Conservation (phyloP, 2,888 invertebrate species). For the Hypolimnas misippus region DNA sequence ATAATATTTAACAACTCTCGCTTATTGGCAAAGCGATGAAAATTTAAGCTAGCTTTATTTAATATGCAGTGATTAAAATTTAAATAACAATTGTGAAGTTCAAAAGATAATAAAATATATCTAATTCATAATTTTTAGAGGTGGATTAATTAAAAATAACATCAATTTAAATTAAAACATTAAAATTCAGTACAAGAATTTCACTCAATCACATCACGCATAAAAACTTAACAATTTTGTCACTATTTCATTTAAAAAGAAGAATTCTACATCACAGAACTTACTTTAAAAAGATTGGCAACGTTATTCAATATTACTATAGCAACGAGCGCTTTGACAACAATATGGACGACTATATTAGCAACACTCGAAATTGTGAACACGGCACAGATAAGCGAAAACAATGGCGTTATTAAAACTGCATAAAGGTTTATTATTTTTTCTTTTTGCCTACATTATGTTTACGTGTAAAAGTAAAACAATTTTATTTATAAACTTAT, state of each 20-base stretch:
- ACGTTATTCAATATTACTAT: slow-evolving; percentile 79
- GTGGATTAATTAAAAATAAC: too few relatives aligned
- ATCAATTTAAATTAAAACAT: too few relatives aligned
- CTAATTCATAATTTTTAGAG: too few relatives aligned
- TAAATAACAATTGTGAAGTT: too few relatives aligned
- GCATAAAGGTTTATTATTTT: background rate
- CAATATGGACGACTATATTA: slow-evolving; percentile 48
- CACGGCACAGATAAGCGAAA: background rate
- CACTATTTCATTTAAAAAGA: background rate
- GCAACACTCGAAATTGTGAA: slow-evolving; percentile 2
- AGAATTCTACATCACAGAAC: background rate
- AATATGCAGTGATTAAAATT: too few relatives aligned
- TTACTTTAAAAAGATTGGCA: slow-evolving; percentile 19
- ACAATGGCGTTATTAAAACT: background rate
- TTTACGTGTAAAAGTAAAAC: too few relatives aligned
- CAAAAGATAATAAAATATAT: too few relatives aligned
- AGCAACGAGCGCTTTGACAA: slow-evolving; percentile 66
- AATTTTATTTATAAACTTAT: too few relatives aligned
- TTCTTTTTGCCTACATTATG: background rate
- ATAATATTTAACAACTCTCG: background rate
- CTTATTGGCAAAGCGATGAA: background rate
- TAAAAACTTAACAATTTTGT: background rate
- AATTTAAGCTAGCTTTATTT: background rate
- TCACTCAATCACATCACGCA: background rate
- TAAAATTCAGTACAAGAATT: too few relatives aligned